Base-by-base conservation (phyloP, 2,113 vertebrate genomes). In the Equus quagga region DNA sequence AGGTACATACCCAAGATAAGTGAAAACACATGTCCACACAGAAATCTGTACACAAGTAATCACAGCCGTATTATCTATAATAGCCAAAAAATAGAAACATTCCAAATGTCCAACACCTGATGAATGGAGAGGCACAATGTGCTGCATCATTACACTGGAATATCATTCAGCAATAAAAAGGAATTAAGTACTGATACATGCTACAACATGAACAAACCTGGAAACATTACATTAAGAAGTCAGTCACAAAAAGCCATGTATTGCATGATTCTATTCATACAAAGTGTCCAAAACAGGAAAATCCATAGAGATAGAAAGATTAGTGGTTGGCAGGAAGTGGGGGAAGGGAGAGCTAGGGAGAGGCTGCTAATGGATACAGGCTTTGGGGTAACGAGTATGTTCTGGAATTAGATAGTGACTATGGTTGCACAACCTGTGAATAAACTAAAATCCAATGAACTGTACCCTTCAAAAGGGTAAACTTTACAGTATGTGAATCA, bases 161-260 rank as follows among this genome's bases (percentile, higher is more conserved):
- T 95, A 94, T 79, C 60, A 90, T 21, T 90, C n/a, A 60, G 56
- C 23, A 81, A 90, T 79, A 87, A 82, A 82, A 33, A 75, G 44
- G 41, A 84, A 88, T 23, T 3, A 92, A 93, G 51, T 75, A 44
- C 46, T 58, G 83, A 89, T 15, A 51, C 17, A 91, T 51, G 21
- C 36, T 67, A 51, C 17, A 83, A 89, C 49, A 80, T 1, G 28
- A 24, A 58, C 46, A 10, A 89, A 86, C 44, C 36, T 94, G 36
- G 86, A 89, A 97, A 86, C 8, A 81, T 46, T 85, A 51, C 8
- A 4, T 84, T 95, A 60, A 79, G 18, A 83, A 92, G 49, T 0
- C 26, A 85, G 33, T 70, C 73, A 89, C 72, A 89, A 81, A 82
- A 86, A 89, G 28, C 14, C 6, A 60, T 17, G 26, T 76, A 82